phyloP scores from a whole-genome alignment of 2,888 invertebrate genomes.

The Megamerina dolium region DNA sequence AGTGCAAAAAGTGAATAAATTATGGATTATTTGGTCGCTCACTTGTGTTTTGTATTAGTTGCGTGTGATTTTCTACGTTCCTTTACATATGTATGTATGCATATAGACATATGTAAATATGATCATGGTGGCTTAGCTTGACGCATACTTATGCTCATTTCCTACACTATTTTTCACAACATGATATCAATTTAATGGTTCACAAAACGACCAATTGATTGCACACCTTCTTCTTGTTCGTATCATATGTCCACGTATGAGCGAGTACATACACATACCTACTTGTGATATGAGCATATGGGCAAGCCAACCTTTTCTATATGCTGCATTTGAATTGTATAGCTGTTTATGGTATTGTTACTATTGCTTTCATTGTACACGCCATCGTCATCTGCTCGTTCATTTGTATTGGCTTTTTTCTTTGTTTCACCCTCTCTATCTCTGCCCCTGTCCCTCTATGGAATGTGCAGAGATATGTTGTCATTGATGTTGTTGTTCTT shows the following conservation, averaged over 20 bases:
- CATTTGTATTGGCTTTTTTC: slow-evolving; percentile 10
- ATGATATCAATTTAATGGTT: slow-evolving; percentile 40
- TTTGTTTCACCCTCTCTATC: slow-evolving; percentile 7
- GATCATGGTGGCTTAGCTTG: too few species aligned
- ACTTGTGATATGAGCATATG: too few species aligned
- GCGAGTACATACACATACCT: too few species aligned
- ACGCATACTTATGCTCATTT: slow-evolving; percentile 35
- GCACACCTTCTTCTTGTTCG: too few species aligned
- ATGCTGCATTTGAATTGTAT: neutral
- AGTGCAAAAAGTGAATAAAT: too few species aligned
- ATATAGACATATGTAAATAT: too few species aligned
- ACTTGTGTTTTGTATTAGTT: too few species aligned
- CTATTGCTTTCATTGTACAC: neutral
- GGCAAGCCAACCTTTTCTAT: too few species aligned
- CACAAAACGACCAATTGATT: slow-evolving; percentile 32
- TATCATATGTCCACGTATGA: slow-evolving; percentile 21
- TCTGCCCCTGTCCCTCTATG: slow-evolving; percentile 3
- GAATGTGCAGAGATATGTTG: slow-evolving; percentile 2
- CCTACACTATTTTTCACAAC: slow-evolving; percentile 36
- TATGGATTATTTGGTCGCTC: too few species aligned
- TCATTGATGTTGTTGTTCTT: slow-evolving; percentile 7
- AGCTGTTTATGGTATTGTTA: neutral
- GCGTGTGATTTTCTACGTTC: too few species aligned
- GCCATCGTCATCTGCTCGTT: too few species aligned
- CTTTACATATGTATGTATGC: too few species aligned